These are phyloP conservation scores for Leptonema lineaticorne DNA, from an alignment of 1,140 invertebrate genomes.

Conservation along the genomic window DNA sequence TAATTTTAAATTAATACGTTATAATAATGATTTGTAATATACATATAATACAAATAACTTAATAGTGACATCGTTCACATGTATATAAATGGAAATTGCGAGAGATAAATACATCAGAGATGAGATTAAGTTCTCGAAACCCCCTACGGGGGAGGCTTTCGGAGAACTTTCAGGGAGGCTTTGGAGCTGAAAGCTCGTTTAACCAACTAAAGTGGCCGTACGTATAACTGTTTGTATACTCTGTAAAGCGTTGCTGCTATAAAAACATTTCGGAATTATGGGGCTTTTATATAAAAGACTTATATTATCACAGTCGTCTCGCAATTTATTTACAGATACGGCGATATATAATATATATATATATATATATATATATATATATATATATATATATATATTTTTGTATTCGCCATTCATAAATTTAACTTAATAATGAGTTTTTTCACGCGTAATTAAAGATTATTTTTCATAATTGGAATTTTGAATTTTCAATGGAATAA, in stretches of 20 bases:
- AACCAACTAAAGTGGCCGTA: constrained; percentile 38
- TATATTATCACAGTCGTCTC: constrained; percentile 27
- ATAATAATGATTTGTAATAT: no score
- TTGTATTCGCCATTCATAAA: no score
- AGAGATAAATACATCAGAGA: constrained; percentile 8
- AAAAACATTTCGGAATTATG: constrained; percentile 41
- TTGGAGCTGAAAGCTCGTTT: constrained; percentile 34
- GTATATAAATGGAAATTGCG: constrained; percentile 4
- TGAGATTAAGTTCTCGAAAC: constrained; percentile 22
- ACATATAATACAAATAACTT: background rate
- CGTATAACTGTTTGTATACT: constrained; percentile 33
- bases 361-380: background rate
- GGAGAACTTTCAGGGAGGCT: constrained; percentile 13
- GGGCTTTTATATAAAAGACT: constrained; percentile 41
- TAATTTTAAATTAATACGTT: no score
- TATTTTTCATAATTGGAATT: no score
- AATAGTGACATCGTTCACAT: background rate
- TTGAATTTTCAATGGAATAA: no score
- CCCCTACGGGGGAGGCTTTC: constrained; percentile 12
- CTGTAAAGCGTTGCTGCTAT: constrained; percentile 33
- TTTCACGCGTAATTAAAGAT: no score
- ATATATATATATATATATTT: background rate
- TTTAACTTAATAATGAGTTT: no score
- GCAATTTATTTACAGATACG: constrained; percentile 11
- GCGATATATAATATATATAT: background rate